phyloP scores from a whole-genome alignment of 2,888 invertebrate species.

The Ctenicera cuprea region DNA sequence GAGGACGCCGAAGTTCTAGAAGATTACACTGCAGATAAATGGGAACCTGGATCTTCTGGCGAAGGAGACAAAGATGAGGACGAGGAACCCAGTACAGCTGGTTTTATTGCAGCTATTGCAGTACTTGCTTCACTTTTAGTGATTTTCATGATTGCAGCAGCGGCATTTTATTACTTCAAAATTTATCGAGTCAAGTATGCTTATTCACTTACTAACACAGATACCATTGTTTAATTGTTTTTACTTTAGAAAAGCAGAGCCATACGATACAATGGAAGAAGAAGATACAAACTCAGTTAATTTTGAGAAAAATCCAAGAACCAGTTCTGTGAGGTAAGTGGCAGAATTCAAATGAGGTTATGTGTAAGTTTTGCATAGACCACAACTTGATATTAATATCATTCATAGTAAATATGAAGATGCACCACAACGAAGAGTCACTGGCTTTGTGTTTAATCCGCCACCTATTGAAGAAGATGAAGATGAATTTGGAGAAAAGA shows the following conservation, averaged over 20 bases:
- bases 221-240: constrained; percentile 1
- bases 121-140: constrained; percentile 64
- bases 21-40: constrained; percentile 11
- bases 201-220: neutral
- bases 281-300: constrained; percentile 11
- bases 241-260: constrained; percentile 33
- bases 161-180: constrained; percentile 64
- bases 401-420: constrained; percentile 6
- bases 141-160: constrained; percentile 61
- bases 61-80: neutral
- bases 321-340: constrained; percentile 4
- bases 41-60: neutral
- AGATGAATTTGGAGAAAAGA: constrained; percentile 11
- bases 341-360: neutral
- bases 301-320: constrained; percentile 21
- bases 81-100: constrained; percentile 38
- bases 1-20: neutral
- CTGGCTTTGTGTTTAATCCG: constrained; percentile 57
- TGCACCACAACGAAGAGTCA: constrained; percentile 59
- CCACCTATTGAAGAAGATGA: constrained; percentile 47
- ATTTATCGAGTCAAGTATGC: constrained; percentile 60
- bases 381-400: neutral
- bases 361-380: neutral
- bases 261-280: constrained; percentile 29
- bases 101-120: constrained; percentile 65